Evolutionary conservation across 2,888 invertebrate species (phyloP), one percentile per base, ranked within the genome.

Genomic region (Sminthurides aquaticus): DNA sequence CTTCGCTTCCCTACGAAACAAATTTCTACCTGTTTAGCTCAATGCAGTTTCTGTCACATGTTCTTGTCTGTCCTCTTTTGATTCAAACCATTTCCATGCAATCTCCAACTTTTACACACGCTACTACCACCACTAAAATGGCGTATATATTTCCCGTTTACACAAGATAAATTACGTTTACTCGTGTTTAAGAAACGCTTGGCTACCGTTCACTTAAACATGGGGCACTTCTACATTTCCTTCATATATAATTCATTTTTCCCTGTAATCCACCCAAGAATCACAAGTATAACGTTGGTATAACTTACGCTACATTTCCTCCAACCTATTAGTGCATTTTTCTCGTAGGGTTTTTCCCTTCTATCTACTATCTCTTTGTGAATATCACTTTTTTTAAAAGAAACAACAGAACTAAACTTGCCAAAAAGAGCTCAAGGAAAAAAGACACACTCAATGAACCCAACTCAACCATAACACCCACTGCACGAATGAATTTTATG

Each of bases 391-490:
- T 48, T 26, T 34, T 15, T 8, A 18, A 26, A 5, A 56, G 24
- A 56, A 20, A 18, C 5, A 24, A 52, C 11, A 11, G 5, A 15
- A 11, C 22, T 27, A 15, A 58, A n/a, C 27, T 58, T 3, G 2
- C 29, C 3, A n/a, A 29, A 58, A 29, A 29, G 58, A 65, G 58
- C 66, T 66, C 60, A 65, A 65, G 62, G 56, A 57, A 67, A 34
- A 11, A 34, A 34, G 43, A 34, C 43, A 34, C 43, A 34, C 8
- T 34, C 43, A 5, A 34, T 34, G 43, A 34, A 15, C 15, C 43
- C 43, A 5, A 34, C 43, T 34, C 43, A 34, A 11, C 8, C 43
- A 34, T 34, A 11, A 34, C 43, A 11, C n/a, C n/a, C n/a, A n/a
- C n/a, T n/a, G n/a, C n/a, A n/a, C n/a, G n/a, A n/a, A n/a, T n/a